phyloP scores from a whole-genome alignment of 2,797 vertebrate species.

The Eutrigla gurnardus region DNA sequence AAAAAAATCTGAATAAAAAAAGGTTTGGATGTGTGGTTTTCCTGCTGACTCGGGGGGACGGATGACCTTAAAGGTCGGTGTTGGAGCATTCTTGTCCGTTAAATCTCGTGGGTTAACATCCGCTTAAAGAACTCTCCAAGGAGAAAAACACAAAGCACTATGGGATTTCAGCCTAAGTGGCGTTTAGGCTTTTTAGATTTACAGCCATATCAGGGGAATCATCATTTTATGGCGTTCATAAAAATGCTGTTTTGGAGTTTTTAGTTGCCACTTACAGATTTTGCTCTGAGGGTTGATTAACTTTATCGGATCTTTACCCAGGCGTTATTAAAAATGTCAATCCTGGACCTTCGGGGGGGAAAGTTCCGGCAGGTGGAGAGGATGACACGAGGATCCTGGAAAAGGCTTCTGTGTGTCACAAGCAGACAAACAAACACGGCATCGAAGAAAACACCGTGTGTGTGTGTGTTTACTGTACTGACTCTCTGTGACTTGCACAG shows the following conservation, averaged over 20 bases:
- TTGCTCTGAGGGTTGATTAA: constrained; percentile 55
- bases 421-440: not conserved
- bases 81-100: constrained; percentile 48
- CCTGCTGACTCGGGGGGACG: constrained; percentile 37
- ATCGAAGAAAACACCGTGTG: not conserved
- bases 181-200: constrained; percentile 28
- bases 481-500: constrained; percentile 65
- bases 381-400: constrained; percentile 29
- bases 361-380: constrained; percentile 8
- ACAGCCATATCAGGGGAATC: constrained; percentile 6
- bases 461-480: constrained; percentile 68
- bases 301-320: constrained; percentile 67
- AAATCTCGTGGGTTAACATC: constrained; percentile 44
- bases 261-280: constrained; percentile 38
- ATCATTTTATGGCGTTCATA: constrained; percentile 11
- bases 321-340: constrained; percentile 49
- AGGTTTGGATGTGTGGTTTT: constrained; percentile 40
- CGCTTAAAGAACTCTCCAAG: constrained; percentile 26
- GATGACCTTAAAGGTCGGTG: constrained; percentile 55
- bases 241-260: constrained; percentile 29
- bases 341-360: constrained; percentile 34
- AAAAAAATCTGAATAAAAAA: constrained; percentile 19
- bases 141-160: constrained; percentile 21
- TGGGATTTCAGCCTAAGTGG: constrained; percentile 17
- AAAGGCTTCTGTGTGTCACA: constrained; percentile 38